Conservation (phyloP, 2,888 invertebrate species). For the Hirtodrosophila confusa region DNA sequence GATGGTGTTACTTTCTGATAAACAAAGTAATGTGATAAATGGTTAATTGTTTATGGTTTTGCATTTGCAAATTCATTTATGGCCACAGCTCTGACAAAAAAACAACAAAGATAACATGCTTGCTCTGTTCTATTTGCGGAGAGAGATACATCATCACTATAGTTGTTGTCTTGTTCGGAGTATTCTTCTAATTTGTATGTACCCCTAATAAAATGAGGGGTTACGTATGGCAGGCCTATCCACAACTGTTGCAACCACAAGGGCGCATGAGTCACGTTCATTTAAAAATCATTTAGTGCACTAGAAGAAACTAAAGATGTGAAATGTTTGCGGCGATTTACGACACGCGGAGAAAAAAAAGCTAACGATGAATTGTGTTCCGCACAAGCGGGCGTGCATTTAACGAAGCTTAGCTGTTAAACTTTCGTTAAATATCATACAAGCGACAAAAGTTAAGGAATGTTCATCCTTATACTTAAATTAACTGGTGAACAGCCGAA, state of each 20-base stretch:
- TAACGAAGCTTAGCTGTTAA: too few species aligned
- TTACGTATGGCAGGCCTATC: slow-evolving; percentile 1
- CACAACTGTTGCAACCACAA: background rate
- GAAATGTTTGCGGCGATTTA: too few species aligned
- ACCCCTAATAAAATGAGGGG: background rate
- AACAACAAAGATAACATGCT: slow-evolving; percentile 24
- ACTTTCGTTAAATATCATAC: too few species aligned
- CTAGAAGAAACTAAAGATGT: too few species aligned
- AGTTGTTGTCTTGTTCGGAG: background rate
- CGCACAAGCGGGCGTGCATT: too few species aligned
- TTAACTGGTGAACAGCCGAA: too few species aligned
- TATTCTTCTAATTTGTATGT: too few species aligned
- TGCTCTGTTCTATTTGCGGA: slow-evolving; percentile 4
- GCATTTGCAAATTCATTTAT: slow-evolving; percentile 17
- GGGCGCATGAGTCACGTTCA: slow-evolving; percentile 4
- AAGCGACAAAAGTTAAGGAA: too few species aligned
- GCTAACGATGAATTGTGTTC: too few species aligned
- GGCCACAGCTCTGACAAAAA: background rate
- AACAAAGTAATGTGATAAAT: slow-evolving; percentile 34
- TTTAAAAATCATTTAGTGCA: too few species aligned
- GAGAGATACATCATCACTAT: slow-evolving; percentile 22
- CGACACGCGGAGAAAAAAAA: too few species aligned
- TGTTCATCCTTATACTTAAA: too few species aligned
- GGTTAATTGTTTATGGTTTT: slow-evolving; percentile 31
- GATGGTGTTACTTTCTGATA: slow-evolving; percentile 32